Evolutionary conservation across 1,140 invertebrate genomes (phyloP).

Genomic region (Papilio glaucus): DNA sequence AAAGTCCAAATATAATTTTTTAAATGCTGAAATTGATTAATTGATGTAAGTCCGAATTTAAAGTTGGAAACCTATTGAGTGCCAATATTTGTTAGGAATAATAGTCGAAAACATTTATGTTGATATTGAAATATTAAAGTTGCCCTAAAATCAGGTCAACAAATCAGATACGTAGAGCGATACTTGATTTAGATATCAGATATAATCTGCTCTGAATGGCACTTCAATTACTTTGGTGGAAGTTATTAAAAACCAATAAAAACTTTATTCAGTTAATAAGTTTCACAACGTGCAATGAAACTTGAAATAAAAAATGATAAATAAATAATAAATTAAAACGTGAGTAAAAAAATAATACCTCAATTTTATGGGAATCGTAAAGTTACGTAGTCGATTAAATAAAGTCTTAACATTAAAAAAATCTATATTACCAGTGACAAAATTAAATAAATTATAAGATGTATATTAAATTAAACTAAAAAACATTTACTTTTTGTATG

Average conservation of each 20-base stretch:
- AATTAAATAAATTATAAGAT: no score
- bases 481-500: no score
- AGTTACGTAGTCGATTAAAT: no score
- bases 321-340: neutral
- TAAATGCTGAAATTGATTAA: no score
- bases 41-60: no score
- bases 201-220: slow-evolving; percentile 13
- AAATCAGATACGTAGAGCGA: slow-evolving; percentile 4
- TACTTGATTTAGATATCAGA: slow-evolving; percentile 14
- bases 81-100: neutral
- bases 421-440: no score
- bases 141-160: neutral
- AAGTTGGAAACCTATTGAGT: no score
- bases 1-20: no score
- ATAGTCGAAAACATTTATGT: neutral
- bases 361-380: no score
- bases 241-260: neutral
- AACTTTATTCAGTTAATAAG: neutral
- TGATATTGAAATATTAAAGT: neutral
- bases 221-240: slow-evolving; percentile 6
- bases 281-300: neutral
- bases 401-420: no score
- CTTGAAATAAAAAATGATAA: neutral
- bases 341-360: neutral
- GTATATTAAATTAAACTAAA: no score